phyloP scores from a whole-genome alignment of 1,140 invertebrate genomes.

The Stegodyphus dumicola region DNA sequence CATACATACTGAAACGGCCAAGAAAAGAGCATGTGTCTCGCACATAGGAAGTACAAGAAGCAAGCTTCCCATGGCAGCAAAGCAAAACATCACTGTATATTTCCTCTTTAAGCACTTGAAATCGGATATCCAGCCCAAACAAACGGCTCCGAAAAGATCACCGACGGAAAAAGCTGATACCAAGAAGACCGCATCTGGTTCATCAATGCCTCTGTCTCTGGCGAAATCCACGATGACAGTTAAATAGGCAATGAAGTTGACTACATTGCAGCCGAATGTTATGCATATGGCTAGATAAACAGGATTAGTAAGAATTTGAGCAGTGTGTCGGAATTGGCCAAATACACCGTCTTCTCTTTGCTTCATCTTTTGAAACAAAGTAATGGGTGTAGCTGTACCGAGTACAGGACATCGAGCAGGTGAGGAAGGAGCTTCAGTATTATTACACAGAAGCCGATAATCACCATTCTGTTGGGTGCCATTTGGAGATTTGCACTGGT shows the following conservation, averaged over 20 bases:
- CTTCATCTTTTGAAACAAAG: conserved; percentile 51
- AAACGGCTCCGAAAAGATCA: conserved; percentile 62
- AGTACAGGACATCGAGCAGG: conserved; percentile 9
- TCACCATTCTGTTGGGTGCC: conserved; percentile 34
- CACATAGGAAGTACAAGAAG: conserved; percentile 51
- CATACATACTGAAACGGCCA: conserved; percentile 44
- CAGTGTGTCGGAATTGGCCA: conserved; percentile 54
- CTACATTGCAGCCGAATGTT: conserved; percentile 54
- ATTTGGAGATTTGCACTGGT: not conserved
- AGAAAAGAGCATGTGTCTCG: conserved; percentile 38
- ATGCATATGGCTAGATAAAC: conserved; percentile 49
- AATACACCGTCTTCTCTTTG: conserved; percentile 41
- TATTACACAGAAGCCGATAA: conserved; percentile 16
- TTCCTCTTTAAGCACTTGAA: conserved; percentile 51
- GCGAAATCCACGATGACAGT: conserved; percentile 64
- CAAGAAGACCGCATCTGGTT: conserved; percentile 55
- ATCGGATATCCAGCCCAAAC: conserved; percentile 61
- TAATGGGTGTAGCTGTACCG: conserved; percentile 7
- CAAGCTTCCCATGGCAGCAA: conserved; percentile 53
- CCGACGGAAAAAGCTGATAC: conserved; percentile 63
- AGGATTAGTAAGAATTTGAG: conserved; percentile 50
- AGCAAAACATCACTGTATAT: conserved; percentile 45
- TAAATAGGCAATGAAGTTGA: conserved; percentile 57
- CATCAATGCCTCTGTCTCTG: conserved; percentile 54
- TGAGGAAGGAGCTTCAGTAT: not conserved